Conservation (phyloP, 1,140 invertebrate species). For the Radopholus similis region DNA sequence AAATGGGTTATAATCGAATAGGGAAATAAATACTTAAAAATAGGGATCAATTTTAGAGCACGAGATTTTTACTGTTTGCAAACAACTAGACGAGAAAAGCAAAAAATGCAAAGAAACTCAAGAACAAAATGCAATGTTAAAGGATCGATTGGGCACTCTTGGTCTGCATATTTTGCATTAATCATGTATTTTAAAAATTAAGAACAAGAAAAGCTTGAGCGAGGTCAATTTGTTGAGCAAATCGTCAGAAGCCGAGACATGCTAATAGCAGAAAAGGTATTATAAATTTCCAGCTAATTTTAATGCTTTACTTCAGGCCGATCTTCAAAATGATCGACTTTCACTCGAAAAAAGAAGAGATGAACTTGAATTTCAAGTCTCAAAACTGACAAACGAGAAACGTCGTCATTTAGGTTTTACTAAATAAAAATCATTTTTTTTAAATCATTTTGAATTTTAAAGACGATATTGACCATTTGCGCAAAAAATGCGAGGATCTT, state of each 20-base stretch:
- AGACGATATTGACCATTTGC: slow-evolving; percentile 13
- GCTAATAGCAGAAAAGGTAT: slow-evolving; percentile 17
- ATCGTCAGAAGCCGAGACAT: slow-evolving; percentile 7
- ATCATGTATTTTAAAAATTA: not conserved
- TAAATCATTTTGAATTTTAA: not conserved
- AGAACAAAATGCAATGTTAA: slow-evolving; percentile 14
- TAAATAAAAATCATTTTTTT: not conserved
- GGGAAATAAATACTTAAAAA: not conserved
- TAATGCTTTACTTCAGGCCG: slow-evolving; percentile 11
- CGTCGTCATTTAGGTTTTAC: not conserved
- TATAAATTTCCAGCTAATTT: not conserved
- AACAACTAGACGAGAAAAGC: slow-evolving; percentile 19
- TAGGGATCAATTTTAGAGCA: slow-evolving; percentile 11
- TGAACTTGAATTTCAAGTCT: slow-evolving; percentile 8
- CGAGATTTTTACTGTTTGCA: slow-evolving; percentile 13
- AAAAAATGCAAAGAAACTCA: not conserved
- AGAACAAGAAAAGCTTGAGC: slow-evolving; percentile 22
- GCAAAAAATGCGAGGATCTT: not conserved
- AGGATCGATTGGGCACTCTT: slow-evolving; percentile 11
- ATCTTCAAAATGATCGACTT: slow-evolving; percentile 14
- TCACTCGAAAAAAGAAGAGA: slow-evolving; percentile 5
- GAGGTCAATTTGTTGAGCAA: not conserved
- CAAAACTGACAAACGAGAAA: slow-evolving; percentile 19
- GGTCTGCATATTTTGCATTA: not conserved
- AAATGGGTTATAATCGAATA: not conserved